Conservation (phyloP, 2,113 vertebrate species). For the Verasper variegatus region DNA sequence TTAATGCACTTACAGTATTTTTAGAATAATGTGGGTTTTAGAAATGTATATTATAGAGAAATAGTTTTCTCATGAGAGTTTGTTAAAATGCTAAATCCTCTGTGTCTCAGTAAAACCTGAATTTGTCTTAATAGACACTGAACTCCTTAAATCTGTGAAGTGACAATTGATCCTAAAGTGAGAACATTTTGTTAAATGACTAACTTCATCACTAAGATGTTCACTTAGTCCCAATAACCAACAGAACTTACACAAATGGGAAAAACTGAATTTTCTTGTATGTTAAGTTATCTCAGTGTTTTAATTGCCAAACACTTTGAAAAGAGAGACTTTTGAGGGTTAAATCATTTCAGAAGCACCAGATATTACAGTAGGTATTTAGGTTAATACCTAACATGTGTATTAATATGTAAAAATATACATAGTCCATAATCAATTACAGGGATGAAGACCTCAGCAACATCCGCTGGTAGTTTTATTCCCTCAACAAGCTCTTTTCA, state of each 20-base stretch:
- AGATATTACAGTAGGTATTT: conserved; percentile 12
- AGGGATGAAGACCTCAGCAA: conserved; percentile 4
- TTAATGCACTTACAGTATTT: too few relatives aligned
- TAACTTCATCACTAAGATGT: background rate
- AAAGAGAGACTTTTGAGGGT: background rate
- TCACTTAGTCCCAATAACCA: background rate
- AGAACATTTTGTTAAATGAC: too few relatives aligned
- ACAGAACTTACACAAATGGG: background rate
- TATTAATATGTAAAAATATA: conserved; percentile 1
- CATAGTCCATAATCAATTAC: background rate
- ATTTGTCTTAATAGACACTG: too few relatives aligned
- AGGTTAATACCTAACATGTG: conserved; percentile 15
- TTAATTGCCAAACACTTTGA: conserved; percentile 4
- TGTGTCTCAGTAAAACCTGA: too few relatives aligned
- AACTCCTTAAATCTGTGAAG: too few relatives aligned
- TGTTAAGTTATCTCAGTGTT: conserved; percentile 7
- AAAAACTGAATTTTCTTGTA: too few relatives aligned
- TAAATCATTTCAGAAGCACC: conserved; percentile 3
- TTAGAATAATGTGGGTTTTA: too few relatives aligned
- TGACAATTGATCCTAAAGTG: background rate
- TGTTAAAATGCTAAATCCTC: too few relatives aligned
- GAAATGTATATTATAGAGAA: too few relatives aligned
- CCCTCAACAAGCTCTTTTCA: conserved; percentile 29
- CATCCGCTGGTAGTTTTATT: conserved; percentile 4
- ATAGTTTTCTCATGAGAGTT: too few relatives aligned